A percentile compares a stretch with the other conserved stretches of the same genome.
Conservation (phyloP, 2,113 vertebrate species). For the Tachysurus vachellii region DNA sequence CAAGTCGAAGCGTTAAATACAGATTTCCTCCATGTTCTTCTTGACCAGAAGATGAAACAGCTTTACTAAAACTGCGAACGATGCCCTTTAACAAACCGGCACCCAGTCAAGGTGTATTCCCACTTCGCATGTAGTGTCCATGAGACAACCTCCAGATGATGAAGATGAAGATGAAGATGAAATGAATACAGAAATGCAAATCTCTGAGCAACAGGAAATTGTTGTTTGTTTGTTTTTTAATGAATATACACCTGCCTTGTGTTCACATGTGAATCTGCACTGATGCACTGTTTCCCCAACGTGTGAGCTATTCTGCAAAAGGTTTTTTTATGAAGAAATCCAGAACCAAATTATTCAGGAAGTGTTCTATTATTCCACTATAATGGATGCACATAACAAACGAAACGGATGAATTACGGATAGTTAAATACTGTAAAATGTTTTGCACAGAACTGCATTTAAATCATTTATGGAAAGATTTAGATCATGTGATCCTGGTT, state of each 20-base stretch:
- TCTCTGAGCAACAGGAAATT: neutral
- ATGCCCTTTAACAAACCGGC: neutral
- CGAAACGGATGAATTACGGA: neutral
- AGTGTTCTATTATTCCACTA: neutral
- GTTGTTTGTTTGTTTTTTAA: neutral
- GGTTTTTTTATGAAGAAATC: no score
- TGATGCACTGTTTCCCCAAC: neutral
- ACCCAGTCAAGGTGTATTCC: neutral
- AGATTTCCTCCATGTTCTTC: neutral
- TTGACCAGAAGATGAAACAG: neutral
- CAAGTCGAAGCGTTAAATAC: neutral
- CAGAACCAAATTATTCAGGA: neutral
- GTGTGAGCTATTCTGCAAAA: neutral
- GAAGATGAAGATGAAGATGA: neutral
- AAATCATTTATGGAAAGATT: neutral
- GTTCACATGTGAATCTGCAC: neutral
- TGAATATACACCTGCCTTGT: neutral
- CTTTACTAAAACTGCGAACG: neutral
- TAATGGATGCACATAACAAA: neutral
- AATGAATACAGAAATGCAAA: neutral
- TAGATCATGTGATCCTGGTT: neutral
- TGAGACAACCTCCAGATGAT: neutral
- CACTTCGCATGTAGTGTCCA: neutral
- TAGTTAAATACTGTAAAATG: neutral
- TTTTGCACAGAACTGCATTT: neutral